Conservation (phyloP, 1,140 invertebrate species). For the Rhyzopertha dominica region DNA sequence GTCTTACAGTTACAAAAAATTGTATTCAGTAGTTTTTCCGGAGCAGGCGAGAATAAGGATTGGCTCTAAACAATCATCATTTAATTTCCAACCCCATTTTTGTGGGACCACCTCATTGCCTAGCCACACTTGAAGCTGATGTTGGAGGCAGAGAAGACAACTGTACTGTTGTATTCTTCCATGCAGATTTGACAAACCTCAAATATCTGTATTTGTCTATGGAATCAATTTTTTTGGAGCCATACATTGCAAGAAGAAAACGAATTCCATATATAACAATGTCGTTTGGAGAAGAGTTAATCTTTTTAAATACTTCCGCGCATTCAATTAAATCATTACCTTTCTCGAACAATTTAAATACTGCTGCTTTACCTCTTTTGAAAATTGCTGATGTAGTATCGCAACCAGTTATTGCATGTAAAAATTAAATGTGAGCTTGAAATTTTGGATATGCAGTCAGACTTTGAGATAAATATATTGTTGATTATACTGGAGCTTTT, state of each 20-base stretch:
- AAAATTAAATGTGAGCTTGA: conserved; percentile 23
- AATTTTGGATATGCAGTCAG: conserved; percentile 20
- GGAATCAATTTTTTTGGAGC: conserved; percentile 37
- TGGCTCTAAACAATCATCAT: too few relatives aligned
- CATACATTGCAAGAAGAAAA: conserved; percentile 38
- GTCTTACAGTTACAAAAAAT: too few relatives aligned
- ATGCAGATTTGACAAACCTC: conserved; percentile 34
- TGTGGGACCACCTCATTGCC: too few relatives aligned
- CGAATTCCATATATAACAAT: conserved; percentile 33
- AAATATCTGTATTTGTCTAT: conserved; percentile 34
- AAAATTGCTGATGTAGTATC: conserved; percentile 37
- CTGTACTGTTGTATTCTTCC: conserved; percentile 34
- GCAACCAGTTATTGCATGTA: conserved; percentile 22
- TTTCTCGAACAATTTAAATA: conserved; percentile 40
- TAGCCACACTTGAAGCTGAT: too few relatives aligned
- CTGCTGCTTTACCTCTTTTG: conserved; percentile 37
- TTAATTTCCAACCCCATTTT: too few relatives aligned
- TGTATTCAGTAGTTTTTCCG: too few relatives aligned
- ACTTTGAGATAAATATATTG: conserved; percentile 24
- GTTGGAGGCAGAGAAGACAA: conserved; percentile 38
- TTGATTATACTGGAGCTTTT: conserved; percentile 17
- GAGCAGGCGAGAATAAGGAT: too few relatives aligned
- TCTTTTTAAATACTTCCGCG: conserved; percentile 37
- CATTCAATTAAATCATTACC: conserved; percentile 36
- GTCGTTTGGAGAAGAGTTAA: conserved; percentile 30